These are phyloP conservation scores for Muschampia plurimacula DNA, from an alignment of 2,888 invertebrate genomes.

Conservation along the genomic window DNA sequence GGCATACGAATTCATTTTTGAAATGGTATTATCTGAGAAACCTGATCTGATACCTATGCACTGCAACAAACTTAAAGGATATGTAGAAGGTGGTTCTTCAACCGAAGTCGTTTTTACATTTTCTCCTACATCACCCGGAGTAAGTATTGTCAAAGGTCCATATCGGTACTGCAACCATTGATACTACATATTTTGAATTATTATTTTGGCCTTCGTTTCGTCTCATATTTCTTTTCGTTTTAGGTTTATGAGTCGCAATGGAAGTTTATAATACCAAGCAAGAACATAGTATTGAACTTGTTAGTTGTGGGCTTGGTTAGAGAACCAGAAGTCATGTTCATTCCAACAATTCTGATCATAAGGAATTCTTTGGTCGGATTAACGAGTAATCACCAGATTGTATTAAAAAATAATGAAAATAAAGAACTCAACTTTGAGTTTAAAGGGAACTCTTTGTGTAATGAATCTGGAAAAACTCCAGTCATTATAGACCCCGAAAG, in stretches of 20 bases:
- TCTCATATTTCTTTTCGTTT: not conserved
- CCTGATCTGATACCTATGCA: constrained; percentile 82
- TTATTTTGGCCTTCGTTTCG: too few relatives aligned
- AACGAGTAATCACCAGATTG: constrained; percentile 69
- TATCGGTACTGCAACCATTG: not conserved
- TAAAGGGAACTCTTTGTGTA: constrained; percentile 81
- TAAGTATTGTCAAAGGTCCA: constrained; percentile 45
- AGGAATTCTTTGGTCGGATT: constrained; percentile 87
- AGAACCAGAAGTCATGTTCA: constrained; percentile 87
- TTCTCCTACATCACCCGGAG: constrained; percentile 86
- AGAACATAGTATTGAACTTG: constrained; percentile 83
- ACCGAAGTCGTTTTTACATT: constrained; percentile 88
- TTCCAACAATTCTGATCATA: constrained; percentile 85
- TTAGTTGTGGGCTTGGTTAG: constrained; percentile 87
- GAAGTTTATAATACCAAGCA: constrained; percentile 86
- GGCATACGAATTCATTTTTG: constrained; percentile 86
- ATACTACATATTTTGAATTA: too few relatives aligned
- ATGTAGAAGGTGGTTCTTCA: constrained; percentile 85
- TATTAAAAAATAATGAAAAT: constrained; percentile 84
- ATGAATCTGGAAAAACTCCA: constrained; percentile 82
- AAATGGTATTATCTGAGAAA: constrained; percentile 76
- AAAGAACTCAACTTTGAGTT: constrained; percentile 81
- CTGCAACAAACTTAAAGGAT: constrained; percentile 86
- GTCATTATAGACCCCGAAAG: constrained; percentile 79
- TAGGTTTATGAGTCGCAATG: constrained; percentile 88